Evolutionary conservation across 1,140 invertebrate species (phyloP).

Genomic region (Laupala kohalensis): DNA sequence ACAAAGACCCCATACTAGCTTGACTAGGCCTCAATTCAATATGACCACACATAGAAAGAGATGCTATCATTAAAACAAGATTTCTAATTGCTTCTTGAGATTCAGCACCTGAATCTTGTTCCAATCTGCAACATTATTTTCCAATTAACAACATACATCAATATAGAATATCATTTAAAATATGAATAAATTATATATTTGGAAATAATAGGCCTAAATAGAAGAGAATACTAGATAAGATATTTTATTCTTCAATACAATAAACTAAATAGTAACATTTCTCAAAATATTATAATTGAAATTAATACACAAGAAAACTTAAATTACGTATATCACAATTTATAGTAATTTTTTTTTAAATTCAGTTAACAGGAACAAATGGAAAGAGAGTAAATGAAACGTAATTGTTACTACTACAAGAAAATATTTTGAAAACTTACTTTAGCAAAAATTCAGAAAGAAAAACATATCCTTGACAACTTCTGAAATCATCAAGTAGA

Average conservation of each 20-base stretch:
- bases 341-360: no score
- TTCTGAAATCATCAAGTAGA: conserved; percentile 88
- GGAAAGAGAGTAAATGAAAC: neutral
- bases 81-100: conserved; percentile 82
- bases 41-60: conserved; percentile 85
- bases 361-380: neutral
- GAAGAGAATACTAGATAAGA: no score
- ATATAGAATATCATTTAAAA: no score
- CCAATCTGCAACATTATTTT: conserved; percentile 40
- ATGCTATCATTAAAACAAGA: conserved; percentile 82
- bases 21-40: conserved; percentile 73
- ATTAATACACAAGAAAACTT: conserved; percentile 5
- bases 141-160: neutral
- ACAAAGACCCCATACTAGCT: conserved; percentile 74
- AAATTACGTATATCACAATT: neutral
- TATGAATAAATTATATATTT: no score
- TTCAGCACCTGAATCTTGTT: conserved; percentile 62
- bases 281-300: neutral
- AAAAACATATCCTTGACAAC: conserved; percentile 88
- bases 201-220: no score
- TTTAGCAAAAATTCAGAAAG: conserved; percentile 88
- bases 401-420: no score
- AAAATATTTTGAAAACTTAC: conserved; percentile 37
- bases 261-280: no score
- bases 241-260: no score